These are phyloP conservation scores for Hylomyscus alleni DNA, from an alignment of 2,797 vertebrate genomes.

Conservation along the genomic window DNA sequence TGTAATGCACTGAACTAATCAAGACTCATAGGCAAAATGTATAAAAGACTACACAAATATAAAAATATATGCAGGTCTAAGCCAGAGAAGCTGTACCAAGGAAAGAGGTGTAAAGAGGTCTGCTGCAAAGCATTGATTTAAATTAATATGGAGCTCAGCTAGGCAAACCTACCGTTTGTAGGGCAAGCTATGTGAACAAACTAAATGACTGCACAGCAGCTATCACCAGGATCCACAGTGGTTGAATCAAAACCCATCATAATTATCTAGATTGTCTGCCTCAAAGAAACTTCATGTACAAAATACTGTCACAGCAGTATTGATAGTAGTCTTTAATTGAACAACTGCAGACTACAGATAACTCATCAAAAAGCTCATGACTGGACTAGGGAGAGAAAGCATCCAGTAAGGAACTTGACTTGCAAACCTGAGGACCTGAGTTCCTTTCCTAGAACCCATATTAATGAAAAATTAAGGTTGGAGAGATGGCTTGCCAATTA, in stretches of 20 bases:
- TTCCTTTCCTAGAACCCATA: neutral
- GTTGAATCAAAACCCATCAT: neutral
- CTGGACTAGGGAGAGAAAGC: neutral
- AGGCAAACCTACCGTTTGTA: neutral
- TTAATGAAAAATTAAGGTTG: neutral
- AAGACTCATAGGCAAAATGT: constrained; percentile 12
- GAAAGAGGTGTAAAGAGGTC: constrained; percentile 10
- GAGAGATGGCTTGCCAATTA: neutral
- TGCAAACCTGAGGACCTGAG: neutral
- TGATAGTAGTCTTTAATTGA: neutral
- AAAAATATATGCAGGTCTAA: neutral
- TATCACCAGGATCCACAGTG: neutral
- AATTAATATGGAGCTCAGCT: neutral
- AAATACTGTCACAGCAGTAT: constrained; percentile 11
- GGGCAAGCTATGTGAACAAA: neutral
- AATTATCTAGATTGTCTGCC: neutral
- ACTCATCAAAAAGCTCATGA: constrained; percentile 9
- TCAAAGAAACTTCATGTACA: neutral
- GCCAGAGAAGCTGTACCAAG: neutral
- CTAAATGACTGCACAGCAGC: neutral
- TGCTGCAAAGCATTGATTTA: neutral
- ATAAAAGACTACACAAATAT: neutral
- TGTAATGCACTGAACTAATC: neutral
- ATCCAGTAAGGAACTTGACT: neutral
- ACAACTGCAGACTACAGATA: neutral